These are phyloP conservation scores for Ophraella communa DNA, from an alignment of 2,888 invertebrate genomes.

Conservation along the genomic window DNA sequence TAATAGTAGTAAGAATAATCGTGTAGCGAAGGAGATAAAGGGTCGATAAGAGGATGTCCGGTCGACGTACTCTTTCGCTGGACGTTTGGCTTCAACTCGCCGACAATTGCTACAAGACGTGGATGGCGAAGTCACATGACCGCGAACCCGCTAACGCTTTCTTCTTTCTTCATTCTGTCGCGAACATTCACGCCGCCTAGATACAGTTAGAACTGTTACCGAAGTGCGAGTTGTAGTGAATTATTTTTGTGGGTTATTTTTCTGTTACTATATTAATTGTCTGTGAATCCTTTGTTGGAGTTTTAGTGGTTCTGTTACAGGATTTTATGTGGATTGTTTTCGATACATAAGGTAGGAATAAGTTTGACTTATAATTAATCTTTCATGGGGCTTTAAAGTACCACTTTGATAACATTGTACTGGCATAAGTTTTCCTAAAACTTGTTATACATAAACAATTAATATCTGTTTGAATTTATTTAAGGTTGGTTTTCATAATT, in stretches of 20 bases:
- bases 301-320: conserved; percentile 4
- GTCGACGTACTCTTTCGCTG: conserved; percentile 51
- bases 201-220: conserved; percentile 16
- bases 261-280: too few relatives aligned
- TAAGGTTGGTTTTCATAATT: too few relatives aligned
- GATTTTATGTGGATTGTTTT: conserved; percentile 9
- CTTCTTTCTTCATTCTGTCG: conserved; percentile 53
- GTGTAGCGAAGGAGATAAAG: conserved; percentile 16
- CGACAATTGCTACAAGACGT: conserved; percentile 39
- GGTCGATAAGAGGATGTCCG: conserved; percentile 50
- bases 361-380: not conserved
- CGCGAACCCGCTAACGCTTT: conserved; percentile 49
- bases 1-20: conserved; percentile 4
- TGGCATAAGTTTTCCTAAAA: too few relatives aligned
- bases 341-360: not conserved
- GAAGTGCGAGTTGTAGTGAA: conserved; percentile 19
- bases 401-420: too few relatives aligned
- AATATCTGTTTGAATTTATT: too few relatives aligned
- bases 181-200: conserved; percentile 42
- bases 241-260: conserved; percentile 25
- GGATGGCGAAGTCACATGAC: conserved; percentile 48
- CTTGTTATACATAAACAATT: too few relatives aligned
- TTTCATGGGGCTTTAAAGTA: not conserved
- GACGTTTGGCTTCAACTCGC: conserved; percentile 7
- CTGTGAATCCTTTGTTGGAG: conserved; percentile 5